These are phyloP conservation scores for Amorpha juglandis DNA, from an alignment of 2,888 invertebrate species.

Conservation along the genomic window DNA sequence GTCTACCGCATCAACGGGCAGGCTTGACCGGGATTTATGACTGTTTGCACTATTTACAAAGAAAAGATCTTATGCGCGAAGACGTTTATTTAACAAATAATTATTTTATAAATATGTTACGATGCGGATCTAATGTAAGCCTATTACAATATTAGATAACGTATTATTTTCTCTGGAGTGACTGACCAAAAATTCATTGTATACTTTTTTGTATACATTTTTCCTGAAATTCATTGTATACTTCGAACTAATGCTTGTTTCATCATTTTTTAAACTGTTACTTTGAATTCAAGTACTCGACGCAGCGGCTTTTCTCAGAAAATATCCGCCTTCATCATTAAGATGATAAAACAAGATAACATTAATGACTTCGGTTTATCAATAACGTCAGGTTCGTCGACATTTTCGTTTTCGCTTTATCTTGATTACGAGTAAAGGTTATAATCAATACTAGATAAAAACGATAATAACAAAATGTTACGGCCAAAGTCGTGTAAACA, in stretches of 20 bases:
- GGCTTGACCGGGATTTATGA: no score
- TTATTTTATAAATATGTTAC: no score
- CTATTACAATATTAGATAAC: no score
- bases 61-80: no score
- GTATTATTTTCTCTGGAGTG: no score
- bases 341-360: constrained; percentile 68
- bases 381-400: constrained; percentile 60
- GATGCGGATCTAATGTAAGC: no score
- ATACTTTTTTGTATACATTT: no score
- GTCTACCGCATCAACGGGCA: no score
- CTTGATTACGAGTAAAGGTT: constrained; percentile 50
- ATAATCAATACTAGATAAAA: constrained; percentile 35
- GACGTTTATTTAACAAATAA: no score
- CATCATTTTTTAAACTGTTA: background rate
- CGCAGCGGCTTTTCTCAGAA: constrained; percentile 50
- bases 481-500: constrained; percentile 24
- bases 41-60: no score
- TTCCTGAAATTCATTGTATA: no score
- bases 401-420: constrained; percentile 54
- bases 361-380: constrained; percentile 65
- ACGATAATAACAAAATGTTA: constrained; percentile 22
- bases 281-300: constrained; percentile 19
- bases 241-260: background rate
- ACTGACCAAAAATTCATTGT: no score
- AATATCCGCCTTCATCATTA: constrained; percentile 59